Conservation (phyloP, 2,888 invertebrate genomes). For the Schizaphis graminum region DNA sequence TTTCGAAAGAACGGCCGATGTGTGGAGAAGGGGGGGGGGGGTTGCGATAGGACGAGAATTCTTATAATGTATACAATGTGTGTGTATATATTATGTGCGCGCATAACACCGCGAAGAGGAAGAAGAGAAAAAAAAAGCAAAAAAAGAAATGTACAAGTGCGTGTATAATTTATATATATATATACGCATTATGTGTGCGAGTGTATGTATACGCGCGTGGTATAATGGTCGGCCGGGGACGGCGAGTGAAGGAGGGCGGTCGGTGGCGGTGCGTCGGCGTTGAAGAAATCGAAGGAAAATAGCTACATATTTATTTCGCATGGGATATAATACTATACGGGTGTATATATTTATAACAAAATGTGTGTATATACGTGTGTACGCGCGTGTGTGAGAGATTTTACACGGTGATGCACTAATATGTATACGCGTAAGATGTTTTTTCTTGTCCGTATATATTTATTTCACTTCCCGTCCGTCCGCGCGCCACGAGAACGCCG, state of each 20-base stretch:
- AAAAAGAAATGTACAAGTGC: not conserved
- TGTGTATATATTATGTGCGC: not conserved
- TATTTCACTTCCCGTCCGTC: constrained; percentile 11
- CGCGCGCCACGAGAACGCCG: not conserved
- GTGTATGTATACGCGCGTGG: not conserved
- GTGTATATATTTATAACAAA: not conserved
- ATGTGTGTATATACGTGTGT: not conserved
- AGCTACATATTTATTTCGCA: constrained; percentile 58
- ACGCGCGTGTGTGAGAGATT: not conserved
- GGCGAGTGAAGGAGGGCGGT: not conserved
- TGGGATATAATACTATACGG: not conserved
- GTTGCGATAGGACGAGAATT: not conserved
- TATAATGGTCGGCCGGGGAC: not conserved
- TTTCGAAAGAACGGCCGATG: constrained; percentile 26
- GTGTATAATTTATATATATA: not conserved
- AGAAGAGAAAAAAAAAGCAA: not conserved
- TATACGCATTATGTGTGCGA: not conserved
- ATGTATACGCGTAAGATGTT: not conserved
- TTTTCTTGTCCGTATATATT: not conserved
- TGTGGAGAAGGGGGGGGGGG: no score
- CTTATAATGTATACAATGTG: not conserved
- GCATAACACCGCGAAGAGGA: not conserved
- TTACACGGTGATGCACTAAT: constrained; percentile 22
- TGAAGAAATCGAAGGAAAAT: constrained; percentile 53
- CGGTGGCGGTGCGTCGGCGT: not conserved